These are phyloP conservation scores for Xyrichtys novacula DNA, from an alignment of 2,797 vertebrate genomes.

Conservation along the genomic window DNA sequence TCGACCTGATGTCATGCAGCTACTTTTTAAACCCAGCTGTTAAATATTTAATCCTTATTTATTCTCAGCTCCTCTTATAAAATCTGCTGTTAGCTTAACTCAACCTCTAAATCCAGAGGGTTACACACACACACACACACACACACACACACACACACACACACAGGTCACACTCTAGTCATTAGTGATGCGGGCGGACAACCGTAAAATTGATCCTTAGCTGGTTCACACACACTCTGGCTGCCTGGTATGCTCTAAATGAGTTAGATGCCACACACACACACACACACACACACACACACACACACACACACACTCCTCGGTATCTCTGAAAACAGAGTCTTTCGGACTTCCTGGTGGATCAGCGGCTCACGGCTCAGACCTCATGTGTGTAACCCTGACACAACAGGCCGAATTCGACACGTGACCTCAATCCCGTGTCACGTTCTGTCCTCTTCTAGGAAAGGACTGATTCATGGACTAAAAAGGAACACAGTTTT, in stretches of 20 bases:
- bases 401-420: slow-evolving; percentile 17
- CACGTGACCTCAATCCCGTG: slow-evolving; percentile 16
- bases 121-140: slow-evolving; percentile 15
- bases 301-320: slow-evolving; percentile 24
- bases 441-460: neutral
- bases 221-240: slow-evolving; percentile 14
- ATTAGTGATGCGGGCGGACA: slow-evolving; percentile 48
- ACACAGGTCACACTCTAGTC: slow-evolving; percentile 40
- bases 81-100: slow-evolving; percentile 9
- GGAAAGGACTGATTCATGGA: neutral
- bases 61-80: neutral
- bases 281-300: no score
- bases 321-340: slow-evolving; percentile 6
- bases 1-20: neutral
- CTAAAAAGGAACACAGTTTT: neutral
- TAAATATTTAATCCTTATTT: slow-evolving; percentile 6
- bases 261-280: no score
- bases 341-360: neutral
- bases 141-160: slow-evolving; percentile 1
- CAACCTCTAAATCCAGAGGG: slow-evolving; percentile 6
- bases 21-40: neutral
- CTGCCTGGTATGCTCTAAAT: slow-evolving; percentile 6
- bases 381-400: neutral
- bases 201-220: slow-evolving; percentile 33
- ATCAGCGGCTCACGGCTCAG: slow-evolving; percentile 17